phyloP scores from a whole-genome alignment of 1,140 invertebrate genomes.

The Ostrea edulis region DNA sequence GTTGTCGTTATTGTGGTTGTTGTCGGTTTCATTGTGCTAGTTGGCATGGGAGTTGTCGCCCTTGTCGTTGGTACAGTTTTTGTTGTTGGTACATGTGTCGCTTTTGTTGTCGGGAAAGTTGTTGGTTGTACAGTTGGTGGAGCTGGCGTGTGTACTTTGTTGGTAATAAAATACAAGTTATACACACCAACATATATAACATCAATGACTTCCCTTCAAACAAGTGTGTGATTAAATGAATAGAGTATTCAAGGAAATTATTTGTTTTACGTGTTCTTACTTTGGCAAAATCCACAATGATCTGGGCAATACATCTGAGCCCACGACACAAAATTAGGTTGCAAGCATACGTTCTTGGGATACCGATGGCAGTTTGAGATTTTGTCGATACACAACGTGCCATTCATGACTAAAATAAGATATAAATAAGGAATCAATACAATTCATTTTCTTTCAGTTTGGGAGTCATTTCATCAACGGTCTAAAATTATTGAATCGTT shows the following conservation, averaged over 20 bases:
- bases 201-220: neutral
- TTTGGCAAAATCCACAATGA: constrained; percentile 1
- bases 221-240: neutral
- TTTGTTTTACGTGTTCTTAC: neutral
- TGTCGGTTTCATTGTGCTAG: neutral
- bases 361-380: neutral
- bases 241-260: neutral
- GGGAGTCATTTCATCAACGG: no score
- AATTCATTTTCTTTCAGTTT: neutral
- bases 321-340: neutral
- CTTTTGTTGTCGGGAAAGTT: neutral
- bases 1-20: neutral
- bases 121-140: neutral
- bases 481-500: no score
- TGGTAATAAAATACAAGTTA: neutral
- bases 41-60: neutral
- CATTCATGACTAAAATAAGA: neutral
- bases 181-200: neutral
- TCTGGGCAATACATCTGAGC: neutral
- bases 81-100: neutral
- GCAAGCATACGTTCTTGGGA: neutral
- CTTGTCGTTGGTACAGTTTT: neutral
- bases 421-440: neutral
- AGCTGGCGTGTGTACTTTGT: neutral
- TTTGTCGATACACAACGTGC: constrained; percentile 6